Conservation (phyloP, 1,140 invertebrate species). For the Anastrepha obliqua region DNA sequence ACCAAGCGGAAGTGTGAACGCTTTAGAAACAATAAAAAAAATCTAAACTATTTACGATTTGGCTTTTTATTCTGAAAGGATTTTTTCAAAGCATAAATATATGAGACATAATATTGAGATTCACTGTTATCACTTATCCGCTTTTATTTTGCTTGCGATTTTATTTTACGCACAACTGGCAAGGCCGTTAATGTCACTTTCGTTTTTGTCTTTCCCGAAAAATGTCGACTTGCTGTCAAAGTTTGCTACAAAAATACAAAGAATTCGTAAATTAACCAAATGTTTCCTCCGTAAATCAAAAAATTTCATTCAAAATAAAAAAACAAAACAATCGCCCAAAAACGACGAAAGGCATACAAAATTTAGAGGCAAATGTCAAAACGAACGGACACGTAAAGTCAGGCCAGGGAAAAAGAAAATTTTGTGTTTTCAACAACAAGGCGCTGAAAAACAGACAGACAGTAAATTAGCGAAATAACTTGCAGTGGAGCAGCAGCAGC, state of each 20-base stretch:
- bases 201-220: constrained; percentile 40
- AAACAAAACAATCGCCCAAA: constrained; percentile 20
- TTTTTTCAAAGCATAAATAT: neutral
- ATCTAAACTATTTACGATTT: no score
- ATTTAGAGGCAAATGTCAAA: constrained; percentile 20
- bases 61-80: no score
- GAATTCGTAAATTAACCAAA: constrained; percentile 51
- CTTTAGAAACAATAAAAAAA: no score
- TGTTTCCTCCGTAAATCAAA: constrained; percentile 43
- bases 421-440: neutral
- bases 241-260: constrained; percentile 51
- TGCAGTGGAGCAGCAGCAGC: neutral
- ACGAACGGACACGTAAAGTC: neutral
- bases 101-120: no score
- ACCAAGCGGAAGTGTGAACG: neutral
- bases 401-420: neutral
- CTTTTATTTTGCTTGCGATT: neutral
- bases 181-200: constrained; percentile 29
- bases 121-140: neutral
- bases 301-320: constrained; percentile 33
- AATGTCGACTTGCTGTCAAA: constrained; percentile 38
- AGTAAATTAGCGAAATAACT: constrained; percentile 29
- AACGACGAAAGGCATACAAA: neutral
- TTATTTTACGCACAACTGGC: neutral
- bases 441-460: constrained; percentile 22